phyloP scores from a whole-genome alignment of 2,888 invertebrate species.

The Monopis laevigella region DNA sequence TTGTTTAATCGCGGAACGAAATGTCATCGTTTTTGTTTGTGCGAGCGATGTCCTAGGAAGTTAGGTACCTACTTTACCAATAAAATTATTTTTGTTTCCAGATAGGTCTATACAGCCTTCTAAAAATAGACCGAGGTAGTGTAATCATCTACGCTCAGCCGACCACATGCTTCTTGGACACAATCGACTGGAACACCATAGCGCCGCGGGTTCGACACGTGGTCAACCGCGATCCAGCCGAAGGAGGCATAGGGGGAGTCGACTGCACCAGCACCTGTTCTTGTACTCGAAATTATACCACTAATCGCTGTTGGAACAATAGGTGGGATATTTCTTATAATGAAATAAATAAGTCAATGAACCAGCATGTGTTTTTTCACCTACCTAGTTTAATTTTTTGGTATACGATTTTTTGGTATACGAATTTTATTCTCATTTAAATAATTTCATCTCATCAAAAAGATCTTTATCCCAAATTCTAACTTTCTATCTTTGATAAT shows the following conservation, averaged over 20 bases:
- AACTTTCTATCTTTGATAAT: too few relatives aligned
- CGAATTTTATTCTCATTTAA: too few relatives aligned
- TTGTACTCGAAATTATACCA: constrained; percentile 29
- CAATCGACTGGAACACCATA: constrained; percentile 43
- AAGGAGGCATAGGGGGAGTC: constrained; percentile 16
- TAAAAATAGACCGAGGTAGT: constrained; percentile 81
- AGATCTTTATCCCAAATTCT: too few relatives aligned
- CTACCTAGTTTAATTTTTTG: too few relatives aligned
- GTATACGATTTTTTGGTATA: too few relatives aligned
- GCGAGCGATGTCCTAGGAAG: too few relatives aligned
- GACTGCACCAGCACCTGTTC: constrained; percentile 33
- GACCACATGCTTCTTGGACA: constrained; percentile 77
- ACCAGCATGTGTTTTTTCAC: too few relatives aligned
- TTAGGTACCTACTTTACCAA: too few relatives aligned
- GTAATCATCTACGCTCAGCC: constrained; percentile 81
- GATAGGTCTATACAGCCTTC: constrained; percentile 78
- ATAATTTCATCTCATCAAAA: too few relatives aligned
- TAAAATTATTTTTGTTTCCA: constrained; percentile 68
- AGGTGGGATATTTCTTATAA: constrained; percentile 35
- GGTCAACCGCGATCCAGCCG: constrained; percentile 28
- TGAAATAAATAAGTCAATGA: too few relatives aligned
- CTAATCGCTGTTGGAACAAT: constrained; percentile 51
- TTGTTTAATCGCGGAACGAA: too few relatives aligned
- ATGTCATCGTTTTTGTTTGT: too few relatives aligned
- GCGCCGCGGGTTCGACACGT: constrained; percentile 40